Conservation (phyloP, 2,888 invertebrate species). For the Phortica magna region DNA sequence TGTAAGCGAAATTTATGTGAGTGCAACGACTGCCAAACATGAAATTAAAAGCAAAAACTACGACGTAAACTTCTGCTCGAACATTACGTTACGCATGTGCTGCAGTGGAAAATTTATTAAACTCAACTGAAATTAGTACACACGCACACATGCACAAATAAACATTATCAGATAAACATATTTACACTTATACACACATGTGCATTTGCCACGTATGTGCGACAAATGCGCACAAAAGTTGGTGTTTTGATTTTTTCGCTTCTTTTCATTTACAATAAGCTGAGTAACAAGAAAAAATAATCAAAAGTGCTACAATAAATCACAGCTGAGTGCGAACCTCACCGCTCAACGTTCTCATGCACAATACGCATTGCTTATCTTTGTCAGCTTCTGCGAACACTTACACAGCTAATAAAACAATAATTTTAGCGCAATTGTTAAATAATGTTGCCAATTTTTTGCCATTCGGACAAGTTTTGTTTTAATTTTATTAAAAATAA, state of each 20-base stretch:
- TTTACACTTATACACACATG: background rate
- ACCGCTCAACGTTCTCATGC: background rate
- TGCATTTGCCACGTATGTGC: conserved; percentile 36
- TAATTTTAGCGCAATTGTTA: conserved; percentile 44
- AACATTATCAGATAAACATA: background rate
- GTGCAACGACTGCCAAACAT: conserved; percentile 62
- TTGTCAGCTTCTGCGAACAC: background rate
- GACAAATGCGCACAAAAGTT: conserved; percentile 50
- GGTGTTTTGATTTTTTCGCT: conserved; percentile 18
- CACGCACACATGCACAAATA: conserved; percentile 45
- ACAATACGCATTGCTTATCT: background rate
- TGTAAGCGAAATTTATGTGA: conserved; percentile 59
- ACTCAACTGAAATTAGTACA: conserved; percentile 66
- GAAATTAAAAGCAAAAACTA: conserved; percentile 63
- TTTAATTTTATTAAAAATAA: conserved; percentile 26
- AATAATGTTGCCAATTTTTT: conserved; percentile 65
- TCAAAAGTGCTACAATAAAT: conserved; percentile 58
- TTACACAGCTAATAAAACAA: conserved; percentile 24
- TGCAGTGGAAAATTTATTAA: conserved; percentile 63
- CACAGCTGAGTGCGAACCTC: conserved; percentile 36
- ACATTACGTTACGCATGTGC: conserved; percentile 55
- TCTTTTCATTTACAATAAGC: background rate
- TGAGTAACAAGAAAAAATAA: conserved; percentile 6
- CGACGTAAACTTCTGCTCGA: conserved; percentile 50
- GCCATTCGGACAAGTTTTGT: conserved; percentile 36